Evolutionary conservation across 2,113 vertebrate genomes (phyloP), one percentile per base, ranked within the genome.

Genomic region (Labrus mixtus): DNA sequence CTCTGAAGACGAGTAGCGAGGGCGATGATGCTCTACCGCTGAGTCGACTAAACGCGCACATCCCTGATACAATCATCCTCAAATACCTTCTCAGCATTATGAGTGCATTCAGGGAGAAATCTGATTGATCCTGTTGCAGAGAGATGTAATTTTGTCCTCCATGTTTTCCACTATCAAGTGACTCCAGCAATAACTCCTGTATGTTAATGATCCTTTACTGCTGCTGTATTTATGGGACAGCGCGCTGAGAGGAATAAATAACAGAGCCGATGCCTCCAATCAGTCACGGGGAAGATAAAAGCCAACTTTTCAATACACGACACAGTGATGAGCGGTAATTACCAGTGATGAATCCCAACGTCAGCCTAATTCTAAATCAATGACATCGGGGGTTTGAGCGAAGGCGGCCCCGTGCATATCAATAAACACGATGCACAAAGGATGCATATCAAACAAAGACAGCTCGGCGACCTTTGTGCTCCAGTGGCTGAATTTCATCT

Each of bases 281-380:
- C 66, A 76, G 62, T 55, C 51, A 22, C 0, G 3, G 45, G 11
- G n/a, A 16, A 16, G 61, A 71, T 75, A 58, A 78, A 71, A 20
- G 54, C 2, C 63, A 41, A 48, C 33, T 64, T 43, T 51, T n/a
- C 73, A 48, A 19, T 17, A 37, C 16, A 10, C 50, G 29, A 77
- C 8, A 13, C 48, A 23, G 67, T 1, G 68, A 68, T 59, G 59
- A 68, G 37, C 4, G 51, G 37, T 78, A 71, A 82, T 79, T 60
- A 60, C 19, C 19, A 19, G 48, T 51, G 39, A 50, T 45, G 67
- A 55, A 29, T 71, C 50, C 5, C 13, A 78, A 69, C 41, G 39
- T 63, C 83, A 62, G 10, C 13, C 62, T 78, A 36, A 63, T 75
- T 62, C 29, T 23, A 48, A 79, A 76, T 78, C 66, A 72, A 0